These are phyloP conservation scores for Micoletzkya japonica DNA, from an alignment of 2,888 invertebrate species.

Conservation along the genomic window DNA sequence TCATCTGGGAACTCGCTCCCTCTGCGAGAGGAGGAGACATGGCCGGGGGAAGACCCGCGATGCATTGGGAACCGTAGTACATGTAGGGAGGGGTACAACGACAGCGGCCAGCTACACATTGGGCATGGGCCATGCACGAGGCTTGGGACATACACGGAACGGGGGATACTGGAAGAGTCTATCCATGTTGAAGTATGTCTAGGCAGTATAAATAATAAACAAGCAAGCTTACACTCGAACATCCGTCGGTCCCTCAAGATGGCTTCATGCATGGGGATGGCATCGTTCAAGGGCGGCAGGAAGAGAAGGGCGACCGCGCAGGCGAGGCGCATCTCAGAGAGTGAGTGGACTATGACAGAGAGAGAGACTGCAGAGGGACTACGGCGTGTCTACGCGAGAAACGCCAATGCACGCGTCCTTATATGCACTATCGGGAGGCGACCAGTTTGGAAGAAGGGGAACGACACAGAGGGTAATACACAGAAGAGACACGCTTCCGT, in stretches of 20 bases:
- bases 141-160: slow-evolving; percentile 8
- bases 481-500: not conserved
- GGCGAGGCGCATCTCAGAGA: too few relatives aligned
- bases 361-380: too few relatives aligned
- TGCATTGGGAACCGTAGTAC: slow-evolving; percentile 11
- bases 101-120: slow-evolving; percentile 25
- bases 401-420: too few relatives aligned
- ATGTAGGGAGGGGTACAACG: slow-evolving; percentile 21
- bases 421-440: too few relatives aligned
- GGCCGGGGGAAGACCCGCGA: not conserved
- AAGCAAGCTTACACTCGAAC: not conserved
- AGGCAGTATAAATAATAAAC: not conserved
- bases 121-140: slow-evolving; percentile 22
- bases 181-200: not conserved
- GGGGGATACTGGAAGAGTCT: slow-evolving; percentile 15
- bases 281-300: too few relatives aligned
- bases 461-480: too few relatives aligned
- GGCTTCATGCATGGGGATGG: not conserved
- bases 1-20: not conserved
- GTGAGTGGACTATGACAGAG: too few relatives aligned
- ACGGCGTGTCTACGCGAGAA: too few relatives aligned
- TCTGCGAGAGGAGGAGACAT: not conserved
- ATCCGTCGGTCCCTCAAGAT: not conserved
- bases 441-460: too few relatives aligned
- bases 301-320: too few relatives aligned